phyloP scores from a whole-genome alignment of 2,113 vertebrate genomes.

The Psittacus erithacus region DNA sequence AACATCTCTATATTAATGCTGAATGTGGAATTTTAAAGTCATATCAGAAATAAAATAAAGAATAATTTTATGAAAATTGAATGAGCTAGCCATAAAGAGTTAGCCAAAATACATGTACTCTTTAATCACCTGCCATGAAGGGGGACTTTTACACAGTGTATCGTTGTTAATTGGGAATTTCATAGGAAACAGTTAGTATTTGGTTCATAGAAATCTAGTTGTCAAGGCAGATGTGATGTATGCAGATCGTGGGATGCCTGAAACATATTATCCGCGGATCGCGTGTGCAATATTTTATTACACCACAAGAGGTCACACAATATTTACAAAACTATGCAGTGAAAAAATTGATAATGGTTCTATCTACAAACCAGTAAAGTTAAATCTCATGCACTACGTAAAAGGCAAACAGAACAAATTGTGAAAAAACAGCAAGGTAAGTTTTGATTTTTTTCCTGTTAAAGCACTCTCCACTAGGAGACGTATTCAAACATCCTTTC shows the following conservation, averaged over 20 bases:
- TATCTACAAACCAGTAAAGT: neutral
- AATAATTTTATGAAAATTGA: neutral
- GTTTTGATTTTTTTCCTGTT: neutral
- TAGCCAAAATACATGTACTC: neutral
- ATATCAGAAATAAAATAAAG: neutral
- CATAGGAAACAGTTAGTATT: neutral
- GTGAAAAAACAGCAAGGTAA: neutral
- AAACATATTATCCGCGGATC: neutral
- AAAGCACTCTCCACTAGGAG: conserved; percentile 60
- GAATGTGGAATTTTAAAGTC: neutral
- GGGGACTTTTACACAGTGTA: neutral
- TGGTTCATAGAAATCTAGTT: neutral
- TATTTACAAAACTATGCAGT: conserved; percentile 37
- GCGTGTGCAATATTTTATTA: conserved; percentile 43
- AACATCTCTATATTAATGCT: neutral
- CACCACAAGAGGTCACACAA: conserved; percentile 69
- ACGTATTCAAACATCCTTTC: conserved; percentile 65
- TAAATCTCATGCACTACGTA: conserved; percentile 5
- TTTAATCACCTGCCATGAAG: neutral
- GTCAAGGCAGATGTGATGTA: neutral
- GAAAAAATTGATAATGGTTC: neutral
- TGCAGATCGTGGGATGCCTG: neutral
- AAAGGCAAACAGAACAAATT: conserved; percentile 26
- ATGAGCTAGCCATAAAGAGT: neutral
- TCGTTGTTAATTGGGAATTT: neutral